A percentile compares a stretch with the other conserved stretches of the same genome.
phyloP scores from a whole-genome alignment of 2,113 vertebrate species.

The Gymnobelideus leadbeateri region DNA sequence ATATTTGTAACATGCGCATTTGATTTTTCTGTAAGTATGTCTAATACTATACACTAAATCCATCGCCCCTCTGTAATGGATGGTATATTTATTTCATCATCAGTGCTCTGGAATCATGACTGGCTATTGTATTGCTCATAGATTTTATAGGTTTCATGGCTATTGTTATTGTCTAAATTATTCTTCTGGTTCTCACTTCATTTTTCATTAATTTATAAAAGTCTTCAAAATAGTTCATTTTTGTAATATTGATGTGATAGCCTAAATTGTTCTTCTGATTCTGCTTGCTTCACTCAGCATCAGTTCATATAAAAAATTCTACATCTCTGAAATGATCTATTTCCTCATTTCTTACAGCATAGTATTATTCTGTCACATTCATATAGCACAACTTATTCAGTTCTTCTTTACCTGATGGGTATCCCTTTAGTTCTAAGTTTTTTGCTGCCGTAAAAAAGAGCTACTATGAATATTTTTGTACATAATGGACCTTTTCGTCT shows the following conservation, averaged over 20 bases:
- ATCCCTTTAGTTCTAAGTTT: neutral
- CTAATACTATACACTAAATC: neutral
- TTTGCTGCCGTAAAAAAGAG: neutral
- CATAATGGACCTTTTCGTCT: neutral
- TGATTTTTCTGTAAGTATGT: slow-evolving; percentile 72
- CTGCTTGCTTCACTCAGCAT: neutral
- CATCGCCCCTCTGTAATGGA: neutral
- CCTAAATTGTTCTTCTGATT: neutral
- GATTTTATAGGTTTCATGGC: neutral
- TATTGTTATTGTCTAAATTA: neutral
- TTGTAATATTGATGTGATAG: neutral
- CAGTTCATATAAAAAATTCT: neutral
- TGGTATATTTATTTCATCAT: neutral
- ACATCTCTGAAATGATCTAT: neutral
- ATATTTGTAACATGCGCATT: slow-evolving; percentile 78
- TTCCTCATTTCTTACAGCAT: neutral
- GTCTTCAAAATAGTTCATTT: neutral
- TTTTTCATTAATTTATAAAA: neutral
- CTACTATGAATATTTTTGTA: neutral
- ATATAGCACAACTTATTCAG: neutral
- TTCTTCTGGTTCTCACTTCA: neutral
- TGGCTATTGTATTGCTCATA: neutral
- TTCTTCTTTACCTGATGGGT: neutral
- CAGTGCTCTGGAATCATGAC: neutral
- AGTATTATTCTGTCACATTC: neutral